phyloP scores from a whole-genome alignment of 2,797 vertebrate genomes.

The Martes flavigula region DNA sequence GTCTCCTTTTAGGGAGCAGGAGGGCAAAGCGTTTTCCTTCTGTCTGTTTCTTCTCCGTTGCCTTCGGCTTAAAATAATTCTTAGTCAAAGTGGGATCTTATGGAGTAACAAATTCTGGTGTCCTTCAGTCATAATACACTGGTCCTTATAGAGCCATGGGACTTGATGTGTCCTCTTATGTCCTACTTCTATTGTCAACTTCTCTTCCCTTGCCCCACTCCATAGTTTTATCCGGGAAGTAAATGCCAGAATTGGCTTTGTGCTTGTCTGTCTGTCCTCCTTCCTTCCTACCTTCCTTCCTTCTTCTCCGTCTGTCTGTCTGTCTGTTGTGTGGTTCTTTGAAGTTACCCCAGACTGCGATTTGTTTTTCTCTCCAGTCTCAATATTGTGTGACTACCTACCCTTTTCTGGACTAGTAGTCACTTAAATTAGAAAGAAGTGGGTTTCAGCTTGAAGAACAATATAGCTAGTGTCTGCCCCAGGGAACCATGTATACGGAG shows the following conservation, averaged over 20 bases:
- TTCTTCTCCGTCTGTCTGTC: background rate
- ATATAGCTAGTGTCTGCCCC: background rate
- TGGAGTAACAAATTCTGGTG: background rate
- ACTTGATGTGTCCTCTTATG: background rate
- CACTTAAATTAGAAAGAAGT: conserved; percentile 4
- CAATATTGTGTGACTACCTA: background rate
- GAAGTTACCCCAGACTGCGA: background rate
- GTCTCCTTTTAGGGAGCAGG: background rate
- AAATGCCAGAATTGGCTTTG: background rate
- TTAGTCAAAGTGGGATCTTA: background rate
- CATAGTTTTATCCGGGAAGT: background rate
- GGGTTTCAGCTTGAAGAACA: background rate
- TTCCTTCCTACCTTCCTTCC: too few species aligned
- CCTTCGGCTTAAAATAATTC: background rate
- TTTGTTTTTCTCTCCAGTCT: background rate
- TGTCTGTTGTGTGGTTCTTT: background rate
- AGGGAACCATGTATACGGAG: background rate
- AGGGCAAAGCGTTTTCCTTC: background rate
- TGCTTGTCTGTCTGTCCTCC: background rate
- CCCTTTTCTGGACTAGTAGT: background rate
- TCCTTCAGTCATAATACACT: background rate
- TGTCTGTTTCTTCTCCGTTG: background rate
- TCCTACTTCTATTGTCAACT: background rate
- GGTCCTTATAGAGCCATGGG: background rate
- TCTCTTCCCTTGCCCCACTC: background rate